Conservation (phyloP, 2,888 invertebrate species). For the Drosophila trichaetosa region DNA sequence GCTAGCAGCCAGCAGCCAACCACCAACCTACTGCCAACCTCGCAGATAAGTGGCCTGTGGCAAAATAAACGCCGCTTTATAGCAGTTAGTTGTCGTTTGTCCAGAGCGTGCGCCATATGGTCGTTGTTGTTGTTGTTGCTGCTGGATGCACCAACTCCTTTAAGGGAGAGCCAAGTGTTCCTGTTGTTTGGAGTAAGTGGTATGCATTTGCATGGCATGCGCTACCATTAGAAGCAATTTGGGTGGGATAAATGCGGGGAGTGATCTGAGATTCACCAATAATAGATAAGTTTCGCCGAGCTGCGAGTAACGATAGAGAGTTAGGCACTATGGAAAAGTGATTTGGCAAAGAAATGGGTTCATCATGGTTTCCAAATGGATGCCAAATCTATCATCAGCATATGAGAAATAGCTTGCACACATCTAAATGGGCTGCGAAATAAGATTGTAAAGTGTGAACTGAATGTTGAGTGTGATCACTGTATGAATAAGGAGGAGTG, state of each 20-base stretch:
- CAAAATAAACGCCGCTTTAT: slow-evolving; percentile 80
- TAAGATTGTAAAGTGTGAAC: slow-evolving; percentile 30
- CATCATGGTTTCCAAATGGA: slow-evolving; percentile 28
- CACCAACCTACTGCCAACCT: slow-evolving; percentile 67
- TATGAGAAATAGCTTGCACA: slow-evolving; percentile 25
- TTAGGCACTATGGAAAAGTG: slow-evolving; percentile 13
- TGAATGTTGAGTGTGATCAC: background rate
- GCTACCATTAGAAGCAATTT: slow-evolving; percentile 79
- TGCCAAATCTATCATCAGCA: slow-evolving; percentile 25
- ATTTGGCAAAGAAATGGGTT: slow-evolving; percentile 33
- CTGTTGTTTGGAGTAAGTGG: slow-evolving; percentile 68
- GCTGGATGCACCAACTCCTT: slow-evolving; percentile 45
- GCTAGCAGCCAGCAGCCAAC: slow-evolving; percentile 45
- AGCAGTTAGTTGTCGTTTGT: slow-evolving; percentile 77
- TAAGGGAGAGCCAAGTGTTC: slow-evolving; percentile 69
- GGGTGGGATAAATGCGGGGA: slow-evolving; percentile 68
- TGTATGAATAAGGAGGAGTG: background rate
- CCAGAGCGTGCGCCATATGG: slow-evolving; percentile 68
- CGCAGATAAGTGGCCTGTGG: slow-evolving; percentile 79
- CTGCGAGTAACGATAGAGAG: slow-evolving; percentile 22
- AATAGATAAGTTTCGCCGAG: slow-evolving; percentile 43
- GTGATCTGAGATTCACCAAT: slow-evolving; percentile 39
- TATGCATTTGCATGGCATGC: slow-evolving; percentile 77
- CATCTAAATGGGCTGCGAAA: slow-evolving; percentile 13
- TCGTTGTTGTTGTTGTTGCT: slow-evolving; percentile 31